Evolutionary conservation across 2,888 invertebrate species (phyloP), one percentile per base, ranked within the genome.

Genomic region (Sarcophaga subvicina): DNA sequence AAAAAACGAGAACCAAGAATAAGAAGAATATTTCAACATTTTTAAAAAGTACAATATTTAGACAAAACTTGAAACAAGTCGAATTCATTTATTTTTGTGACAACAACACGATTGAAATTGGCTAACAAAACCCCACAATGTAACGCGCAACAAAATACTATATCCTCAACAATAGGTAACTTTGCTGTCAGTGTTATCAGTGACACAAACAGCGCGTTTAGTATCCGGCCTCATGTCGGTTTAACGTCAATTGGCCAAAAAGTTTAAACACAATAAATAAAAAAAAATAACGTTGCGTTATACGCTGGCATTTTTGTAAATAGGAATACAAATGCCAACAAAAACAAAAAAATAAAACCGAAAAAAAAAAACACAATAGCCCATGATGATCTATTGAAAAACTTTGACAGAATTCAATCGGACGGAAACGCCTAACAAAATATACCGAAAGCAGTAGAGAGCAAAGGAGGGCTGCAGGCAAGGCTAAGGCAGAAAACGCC

Each of bases 321-420:
- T 22, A 69, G 27, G 20, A 63, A 54, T 45, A 62, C 63, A 82
- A 70, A 75, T 78, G 60, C 69, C 22, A 67, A 83, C 22, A 70
- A 72, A 70, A 72, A 70, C 17, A 54, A 37, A 47, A 71, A 72
- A 45, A 12, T 20, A 64, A 82, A 71, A 79, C 27, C 4, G 6
- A 37, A n/a, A n/a, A n/a, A n/a, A 37, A 37, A 37, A 37, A 37
- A 37, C 6, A 37, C 37, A 37, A 37, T 37, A 37, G 37, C 10
- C 37, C 20, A 71, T 80, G 83, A 83, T 77, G 83, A 87, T 89
- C 88, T 91, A 90, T 90, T 90, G 90, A 89, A 90, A 90, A 91
- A 90, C 88, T 91, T 91, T 90, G 90, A 90, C 90, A 90, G 90
- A 88, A 90, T 89, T 91, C 91, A 92, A 90, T 92, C 92, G 90